Evolutionary conservation across 2,797 vertebrate genomes (phyloP).

Genomic region (Sylvilagus floridanus): DNA sequence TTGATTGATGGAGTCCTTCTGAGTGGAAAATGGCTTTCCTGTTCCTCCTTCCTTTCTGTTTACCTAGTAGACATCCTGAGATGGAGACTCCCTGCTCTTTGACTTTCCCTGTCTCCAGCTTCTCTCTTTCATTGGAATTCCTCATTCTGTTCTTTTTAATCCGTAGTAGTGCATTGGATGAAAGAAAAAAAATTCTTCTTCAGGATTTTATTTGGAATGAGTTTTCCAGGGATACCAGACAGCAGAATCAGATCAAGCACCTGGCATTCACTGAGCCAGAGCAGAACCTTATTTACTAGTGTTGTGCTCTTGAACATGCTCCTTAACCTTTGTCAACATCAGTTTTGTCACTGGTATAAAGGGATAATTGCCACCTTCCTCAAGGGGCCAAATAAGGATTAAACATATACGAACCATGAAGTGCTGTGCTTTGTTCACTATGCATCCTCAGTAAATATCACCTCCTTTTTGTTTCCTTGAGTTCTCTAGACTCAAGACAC

Average conservation of each 20-base stretch:
- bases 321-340: background rate
- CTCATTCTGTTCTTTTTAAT: background rate
- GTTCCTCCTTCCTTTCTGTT: background rate
- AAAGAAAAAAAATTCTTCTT: constrained; percentile 2
- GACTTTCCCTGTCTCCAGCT: background rate
- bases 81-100: background rate
- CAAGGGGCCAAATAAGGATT: background rate
- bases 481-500: background rate
- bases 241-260: background rate
- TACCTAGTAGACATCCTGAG: background rate
- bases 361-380: background rate
- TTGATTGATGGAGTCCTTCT: background rate
- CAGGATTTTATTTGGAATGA: background rate
- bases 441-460: background rate
- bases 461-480: background rate
- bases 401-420: background rate
- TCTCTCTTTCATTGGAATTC: background rate
- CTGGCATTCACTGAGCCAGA: background rate
- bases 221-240: background rate
- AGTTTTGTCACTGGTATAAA: background rate
- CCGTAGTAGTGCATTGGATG: background rate
- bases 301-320: background rate
- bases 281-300: background rate
- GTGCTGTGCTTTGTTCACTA: background rate
- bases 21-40: background rate